Evolutionary conservation across 2,113 vertebrate species (phyloP).

Genomic region (Periophthalmus modestus): DNA sequence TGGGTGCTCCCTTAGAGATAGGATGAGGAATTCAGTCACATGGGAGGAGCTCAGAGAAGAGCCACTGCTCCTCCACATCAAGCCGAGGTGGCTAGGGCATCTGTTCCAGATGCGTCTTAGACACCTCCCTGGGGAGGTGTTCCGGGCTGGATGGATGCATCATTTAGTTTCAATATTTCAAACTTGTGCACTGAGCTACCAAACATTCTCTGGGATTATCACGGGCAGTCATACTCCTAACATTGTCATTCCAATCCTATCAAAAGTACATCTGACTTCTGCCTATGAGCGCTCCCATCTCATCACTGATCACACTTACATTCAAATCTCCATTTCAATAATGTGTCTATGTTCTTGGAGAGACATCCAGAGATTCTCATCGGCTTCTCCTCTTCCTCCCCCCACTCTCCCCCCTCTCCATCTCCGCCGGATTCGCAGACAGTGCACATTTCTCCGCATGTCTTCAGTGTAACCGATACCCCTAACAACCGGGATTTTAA

Average conservation of each 20-base stretch:
- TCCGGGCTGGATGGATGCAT: too few species aligned
- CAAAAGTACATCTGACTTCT: constrained; percentile 16
- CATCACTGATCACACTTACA: constrained; percentile 92
- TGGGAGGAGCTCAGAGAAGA: too few species aligned
- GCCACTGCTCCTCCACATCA: too few species aligned
- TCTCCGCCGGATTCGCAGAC: constrained; percentile 83
- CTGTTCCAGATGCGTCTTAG: too few species aligned
- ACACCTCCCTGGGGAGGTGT: too few species aligned
- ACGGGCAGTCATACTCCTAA: constrained; percentile 7
- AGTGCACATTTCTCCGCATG: constrained; percentile 90
- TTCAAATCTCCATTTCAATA: constrained; percentile 92
- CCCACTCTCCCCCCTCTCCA: constrained; percentile 83
- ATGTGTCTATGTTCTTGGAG: constrained; percentile 90
- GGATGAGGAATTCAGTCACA: too few species aligned
- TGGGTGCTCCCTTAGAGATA: too few species aligned
- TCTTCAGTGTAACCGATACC: constrained; percentile 79
- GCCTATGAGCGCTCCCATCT: constrained; percentile 55
- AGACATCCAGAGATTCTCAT: constrained; percentile 87
- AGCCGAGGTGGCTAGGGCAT: too few species aligned
- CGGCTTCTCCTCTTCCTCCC: constrained; percentile 73
- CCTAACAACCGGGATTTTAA: constrained; percentile 79
- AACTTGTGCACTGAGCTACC: neutral
- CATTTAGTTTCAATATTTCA: too few species aligned
- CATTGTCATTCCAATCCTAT: constrained; percentile 18
- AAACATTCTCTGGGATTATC: neutral